Base-by-base conservation (phyloP, 1,140 invertebrate species). In the Cydia strobilella region DNA sequence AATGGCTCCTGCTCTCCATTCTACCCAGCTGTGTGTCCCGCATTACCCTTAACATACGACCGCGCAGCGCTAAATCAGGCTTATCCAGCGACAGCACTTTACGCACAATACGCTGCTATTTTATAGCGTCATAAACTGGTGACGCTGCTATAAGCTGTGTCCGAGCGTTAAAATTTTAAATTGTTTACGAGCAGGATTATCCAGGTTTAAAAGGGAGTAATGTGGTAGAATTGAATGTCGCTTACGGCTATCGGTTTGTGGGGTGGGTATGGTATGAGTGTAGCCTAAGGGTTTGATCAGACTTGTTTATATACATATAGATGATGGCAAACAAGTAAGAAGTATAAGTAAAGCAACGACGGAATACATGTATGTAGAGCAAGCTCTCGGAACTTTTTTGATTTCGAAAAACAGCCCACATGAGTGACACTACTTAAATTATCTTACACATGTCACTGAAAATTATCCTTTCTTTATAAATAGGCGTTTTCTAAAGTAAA, bases 51-150 rank as follows among this genome's bases (percentile, higher is more conserved):
- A 85, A 77, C 80, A 84, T 77, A 84, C 86, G 89, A 89, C 86
- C 89, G 90, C 85, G 85, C 74, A 76, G 78, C 79, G 86, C 82
- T 90, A 92, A 90, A 92, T 92, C 88, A 91, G 87, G 87, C 87
- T 92, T 92, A 92, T 86, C 75, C 72, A 74, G 83, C 83, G 84
- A 86, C 88, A 87, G 86, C 84, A 84, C 80, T 92, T 90, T 90
- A 90, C 82, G 79, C 83, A 81, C 84, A 82, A 80, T 81, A 73
- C 71, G 9, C 71, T 42, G 76, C 80, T 88, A 90, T 86, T 87
- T 89, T 89, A 90, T 86, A 35, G 65, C 65, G 31, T 20, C 65
- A 18, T 74, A 31, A 74, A 74, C 73, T 54, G 54, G 73, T 51
- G 48, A 27, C 51, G 65, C 65, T 69, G 65, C n/a, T 69, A 35